Evolutionary conservation across 2,888 invertebrate genomes (phyloP).

Genomic region (Tetropium fuscum): DNA sequence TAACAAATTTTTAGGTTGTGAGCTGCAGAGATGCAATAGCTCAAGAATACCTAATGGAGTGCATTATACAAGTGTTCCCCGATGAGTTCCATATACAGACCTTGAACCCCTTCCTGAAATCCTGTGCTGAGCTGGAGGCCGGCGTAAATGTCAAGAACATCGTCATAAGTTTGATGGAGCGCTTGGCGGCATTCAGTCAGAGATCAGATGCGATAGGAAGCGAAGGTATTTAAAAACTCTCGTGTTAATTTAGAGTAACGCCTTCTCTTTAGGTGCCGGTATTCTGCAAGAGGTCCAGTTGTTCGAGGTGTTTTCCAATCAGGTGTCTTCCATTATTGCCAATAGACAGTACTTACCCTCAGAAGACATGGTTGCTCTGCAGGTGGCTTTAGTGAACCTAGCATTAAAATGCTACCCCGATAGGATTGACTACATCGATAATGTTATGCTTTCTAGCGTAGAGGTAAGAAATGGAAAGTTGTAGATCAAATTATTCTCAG

Average conservation of each 20-base stretch:
- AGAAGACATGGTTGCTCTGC: slow-evolving; percentile 95
- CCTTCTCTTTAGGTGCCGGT: slow-evolving; percentile 46
- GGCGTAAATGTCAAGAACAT: slow-evolving; percentile 99
- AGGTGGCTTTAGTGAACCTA: slow-evolving; percentile 93
- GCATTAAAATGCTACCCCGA: slow-evolving; percentile 98
- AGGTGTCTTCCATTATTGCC: slow-evolving; percentile 95
- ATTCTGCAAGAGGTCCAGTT: slow-evolving; percentile 83
- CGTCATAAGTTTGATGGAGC: slow-evolving; percentile 95
- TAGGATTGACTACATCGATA: slow-evolving; percentile 93
- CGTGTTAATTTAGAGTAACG: too few relatives aligned
- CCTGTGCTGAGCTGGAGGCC: slow-evolving; percentile 95
- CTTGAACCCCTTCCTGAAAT: slow-evolving; percentile 93
- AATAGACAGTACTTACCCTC: slow-evolving; percentile 94
- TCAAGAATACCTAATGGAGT: slow-evolving; percentile 99
- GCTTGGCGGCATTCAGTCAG: slow-evolving; percentile 87
- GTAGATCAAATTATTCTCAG: too few relatives aligned
- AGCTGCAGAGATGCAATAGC: slow-evolving; percentile 98
- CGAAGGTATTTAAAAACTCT: slow-evolving; percentile 46
- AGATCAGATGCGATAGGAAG: slow-evolving; percentile 72
- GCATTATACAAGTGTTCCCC: slow-evolving; percentile 98
- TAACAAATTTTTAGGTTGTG: slow-evolving; percentile 82
- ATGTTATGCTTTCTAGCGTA: slow-evolving; percentile 91
- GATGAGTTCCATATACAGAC: slow-evolving; percentile 99
- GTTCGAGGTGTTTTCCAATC: slow-evolving; percentile 98
- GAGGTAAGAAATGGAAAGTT: too few relatives aligned